Evolutionary conservation across 2,888 invertebrate genomes (phyloP), one percentile per base, ranked within the genome.

Genomic region (Criorhina ranunculi): DNA sequence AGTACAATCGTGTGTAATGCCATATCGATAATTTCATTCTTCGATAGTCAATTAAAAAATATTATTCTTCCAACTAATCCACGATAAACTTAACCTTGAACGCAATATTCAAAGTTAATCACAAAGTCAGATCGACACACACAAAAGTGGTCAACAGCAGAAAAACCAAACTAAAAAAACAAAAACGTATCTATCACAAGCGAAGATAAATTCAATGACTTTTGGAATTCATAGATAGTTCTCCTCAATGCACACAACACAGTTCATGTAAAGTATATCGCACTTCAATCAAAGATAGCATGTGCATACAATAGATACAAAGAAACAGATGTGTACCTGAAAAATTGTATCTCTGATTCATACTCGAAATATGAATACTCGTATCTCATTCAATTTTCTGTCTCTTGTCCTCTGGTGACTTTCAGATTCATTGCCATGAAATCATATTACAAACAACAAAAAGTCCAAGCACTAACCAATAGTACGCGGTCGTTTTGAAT

Each of bases 71-170:
- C 44, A 24, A 46, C 53, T 69, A 75, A 75, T 67, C 75, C 55
- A 35, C 37, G 11, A 60, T 31, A 55, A 75, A 64, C 76, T 31
- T 33, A 69, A 69, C 81, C 75, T 81, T 81, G 81, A 81, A 64
- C 75, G 42, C 29, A 24, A 51, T 67, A 17, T 57, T n/a, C 17
- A 44, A 8, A 49, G 12, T 62, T 53, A 49, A 57, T 51, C 75
- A 53, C 19, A 42, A n/a, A 37, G 17, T 40, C 49, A 49, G 46
- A 51, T 24, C 12, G 44, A 17, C 44, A 40, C 12, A 51, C 51
- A 51, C 12, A 2, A 33, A 12, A 62, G 24, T 24, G 24, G 24
- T 24, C 24, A 24, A 24, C 4, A 24, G 24, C 4, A 24, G 24
- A 24, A 24, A 24, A 24, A 24, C 24, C 24, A 24, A 4, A 24